phyloP scores from a whole-genome alignment of 2,888 invertebrate genomes.

The Protophormia terraenovae region DNA sequence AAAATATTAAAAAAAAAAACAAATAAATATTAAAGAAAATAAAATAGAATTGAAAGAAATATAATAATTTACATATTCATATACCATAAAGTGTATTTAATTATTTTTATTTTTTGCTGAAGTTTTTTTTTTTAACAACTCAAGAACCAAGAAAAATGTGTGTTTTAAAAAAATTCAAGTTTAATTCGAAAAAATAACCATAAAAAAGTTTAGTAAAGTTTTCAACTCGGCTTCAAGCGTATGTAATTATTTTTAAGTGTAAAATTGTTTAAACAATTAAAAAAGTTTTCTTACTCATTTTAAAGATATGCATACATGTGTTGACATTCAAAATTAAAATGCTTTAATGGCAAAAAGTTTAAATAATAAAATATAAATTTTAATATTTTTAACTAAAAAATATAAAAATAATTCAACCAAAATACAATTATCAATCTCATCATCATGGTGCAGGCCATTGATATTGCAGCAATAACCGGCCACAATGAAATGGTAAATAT shows the following conservation, averaged over 20 bases:
- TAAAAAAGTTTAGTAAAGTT: conserved; percentile 11
- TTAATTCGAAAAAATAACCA: not conserved
- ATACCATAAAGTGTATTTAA: not conserved
- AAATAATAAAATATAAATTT: not conserved
- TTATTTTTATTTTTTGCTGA: not conserved
- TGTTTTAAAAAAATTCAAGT: not conserved
- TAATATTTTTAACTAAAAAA: not conserved
- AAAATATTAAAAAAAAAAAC: not conserved
- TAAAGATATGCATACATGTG: not conserved
- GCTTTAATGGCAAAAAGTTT: not conserved
- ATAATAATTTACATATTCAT: not conserved
- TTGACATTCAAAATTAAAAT: not conserved
- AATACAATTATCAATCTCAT: not conserved
- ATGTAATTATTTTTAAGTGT: not conserved
- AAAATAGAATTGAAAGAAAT: not conserved
- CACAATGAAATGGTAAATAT: conserved; percentile 77
- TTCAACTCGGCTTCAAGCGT: not conserved
- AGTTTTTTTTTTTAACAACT: not conserved
- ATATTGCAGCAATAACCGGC: conserved; percentile 79
- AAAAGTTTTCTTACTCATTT: not conserved
- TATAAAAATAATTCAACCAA: not conserved
- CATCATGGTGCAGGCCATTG: conserved; percentile 79
- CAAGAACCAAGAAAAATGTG: not conserved
- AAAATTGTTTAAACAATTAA: not conserved
- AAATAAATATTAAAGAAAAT: not conserved